phyloP scores from a whole-genome alignment of 2,113 vertebrate species.

The Tachuris rubrigastra region DNA sequence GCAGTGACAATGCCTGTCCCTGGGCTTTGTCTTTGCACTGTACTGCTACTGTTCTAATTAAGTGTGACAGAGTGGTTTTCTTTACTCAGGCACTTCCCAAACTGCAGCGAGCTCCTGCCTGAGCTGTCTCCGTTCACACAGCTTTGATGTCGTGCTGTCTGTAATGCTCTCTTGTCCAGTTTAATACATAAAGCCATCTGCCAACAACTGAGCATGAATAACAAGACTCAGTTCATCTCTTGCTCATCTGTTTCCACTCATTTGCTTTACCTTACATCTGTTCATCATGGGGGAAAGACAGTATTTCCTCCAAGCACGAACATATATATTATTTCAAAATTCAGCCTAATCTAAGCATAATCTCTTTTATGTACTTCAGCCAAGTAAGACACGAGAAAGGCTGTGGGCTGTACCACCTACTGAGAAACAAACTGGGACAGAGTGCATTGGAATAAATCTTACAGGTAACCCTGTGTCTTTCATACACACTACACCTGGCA shows the following conservation, averaged over 20 bases:
- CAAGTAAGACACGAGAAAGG: neutral
- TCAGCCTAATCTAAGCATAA: neutral
- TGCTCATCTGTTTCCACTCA: neutral
- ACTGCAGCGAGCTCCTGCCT: neutral
- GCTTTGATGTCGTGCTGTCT: neutral
- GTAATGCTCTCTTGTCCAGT: neutral
- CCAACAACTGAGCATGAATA: conserved; percentile 2
- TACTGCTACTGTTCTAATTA: neutral
- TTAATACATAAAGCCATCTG: conserved; percentile 7
- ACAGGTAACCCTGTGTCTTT: neutral
- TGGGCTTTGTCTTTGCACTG: neutral
- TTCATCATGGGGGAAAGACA: neutral
- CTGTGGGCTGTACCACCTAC: neutral
- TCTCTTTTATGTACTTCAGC: neutral
- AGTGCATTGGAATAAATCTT: neutral
- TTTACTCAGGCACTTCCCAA: neutral
- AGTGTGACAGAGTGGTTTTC: neutral
- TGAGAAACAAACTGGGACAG: neutral
- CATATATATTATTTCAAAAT: neutral
- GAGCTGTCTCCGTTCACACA: neutral
- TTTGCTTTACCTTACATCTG: neutral
- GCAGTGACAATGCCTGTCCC: neutral
- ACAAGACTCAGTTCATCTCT: neutral
- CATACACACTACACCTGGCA: neutral
- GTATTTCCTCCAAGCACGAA: neutral